phyloP scores from a whole-genome alignment of 2,888 invertebrate species.

The Ischnura elegans region DNA sequence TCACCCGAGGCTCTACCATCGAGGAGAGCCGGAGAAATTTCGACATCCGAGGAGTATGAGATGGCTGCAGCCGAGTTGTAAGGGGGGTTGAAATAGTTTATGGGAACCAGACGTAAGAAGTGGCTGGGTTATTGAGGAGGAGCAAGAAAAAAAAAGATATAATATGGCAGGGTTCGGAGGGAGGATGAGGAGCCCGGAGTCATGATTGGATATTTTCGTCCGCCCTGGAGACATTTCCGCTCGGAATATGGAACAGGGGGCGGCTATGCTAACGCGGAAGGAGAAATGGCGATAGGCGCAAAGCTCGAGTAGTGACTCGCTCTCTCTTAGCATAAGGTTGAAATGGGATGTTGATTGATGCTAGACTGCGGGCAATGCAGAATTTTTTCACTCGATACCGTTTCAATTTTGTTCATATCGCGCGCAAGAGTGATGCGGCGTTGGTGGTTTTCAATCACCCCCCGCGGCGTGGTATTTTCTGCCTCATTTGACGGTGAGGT shows the following conservation, averaged over 20 bases:
- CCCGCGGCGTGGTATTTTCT: not conserved
- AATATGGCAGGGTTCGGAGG: too few species aligned
- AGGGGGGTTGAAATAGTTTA: not conserved
- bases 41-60: not conserved
- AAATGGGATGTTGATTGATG: not conserved
- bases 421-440: not conserved
- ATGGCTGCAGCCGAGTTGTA: not conserved
- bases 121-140: not conserved
- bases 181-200: not conserved
- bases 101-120: not conserved
- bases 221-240: not conserved
- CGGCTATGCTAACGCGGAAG: not conserved
- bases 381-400: not conserved
- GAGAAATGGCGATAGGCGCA: not conserved
- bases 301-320: not conserved
- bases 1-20: constrained; percentile 45
- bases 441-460: not conserved
- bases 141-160: not conserved
- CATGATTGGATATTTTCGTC: constrained; percentile 52
- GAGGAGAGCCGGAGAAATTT: not conserved
- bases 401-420: not conserved
- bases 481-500: not conserved
- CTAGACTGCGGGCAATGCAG: not conserved
- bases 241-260: not conserved
- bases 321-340: not conserved